phyloP scores from a whole-genome alignment of 2,888 invertebrate species.

The Leucozona laternaria region DNA sequence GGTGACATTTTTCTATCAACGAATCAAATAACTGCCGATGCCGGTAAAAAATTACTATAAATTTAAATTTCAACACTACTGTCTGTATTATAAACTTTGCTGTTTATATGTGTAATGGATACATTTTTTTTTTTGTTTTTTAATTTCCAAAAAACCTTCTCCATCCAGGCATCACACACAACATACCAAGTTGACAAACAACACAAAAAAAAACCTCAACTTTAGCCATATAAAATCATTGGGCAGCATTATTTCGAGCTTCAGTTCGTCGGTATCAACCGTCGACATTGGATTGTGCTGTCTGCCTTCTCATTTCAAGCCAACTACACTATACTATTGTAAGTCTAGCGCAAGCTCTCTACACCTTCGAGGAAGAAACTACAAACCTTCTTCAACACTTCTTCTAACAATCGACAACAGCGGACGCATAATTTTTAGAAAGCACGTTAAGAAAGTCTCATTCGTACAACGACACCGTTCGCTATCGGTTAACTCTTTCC shows the following conservation, averaged over 20 bases:
- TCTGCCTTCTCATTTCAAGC: slow-evolving; percentile 30
- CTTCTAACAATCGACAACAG: slow-evolving; percentile 20
- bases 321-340: not conserved
- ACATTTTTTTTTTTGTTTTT: slow-evolving; percentile 26
- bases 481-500: slow-evolving; percentile 42
- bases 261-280: slow-evolving; percentile 74
- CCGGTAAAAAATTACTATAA: too few relatives aligned
- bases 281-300: slow-evolving; percentile 72
- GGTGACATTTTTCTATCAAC: too few relatives aligned
- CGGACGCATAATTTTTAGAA: slow-evolving; percentile 61
- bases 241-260: slow-evolving; percentile 71
- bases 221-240: slow-evolving; percentile 73
- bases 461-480: slow-evolving; percentile 63
- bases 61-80: slow-evolving; percentile 9
- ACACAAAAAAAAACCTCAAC: slow-evolving; percentile 56
- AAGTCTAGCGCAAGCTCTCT: slow-evolving; percentile 70
- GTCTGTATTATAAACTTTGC: slow-evolving; percentile 41
- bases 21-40: too few relatives aligned
- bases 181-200: slow-evolving; percentile 67
- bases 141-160: slow-evolving; percentile 65
- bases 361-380: slow-evolving; percentile 35
- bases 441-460: slow-evolving; percentile 60
- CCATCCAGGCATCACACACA: slow-evolving; percentile 51
- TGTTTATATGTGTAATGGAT: slow-evolving; percentile 32
- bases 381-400: slow-evolving; percentile 25